Evolutionary conservation across 2,888 invertebrate genomes (phyloP), one percentile per base, ranked within the genome.

Genomic region (Eupsilia transversa): DNA sequence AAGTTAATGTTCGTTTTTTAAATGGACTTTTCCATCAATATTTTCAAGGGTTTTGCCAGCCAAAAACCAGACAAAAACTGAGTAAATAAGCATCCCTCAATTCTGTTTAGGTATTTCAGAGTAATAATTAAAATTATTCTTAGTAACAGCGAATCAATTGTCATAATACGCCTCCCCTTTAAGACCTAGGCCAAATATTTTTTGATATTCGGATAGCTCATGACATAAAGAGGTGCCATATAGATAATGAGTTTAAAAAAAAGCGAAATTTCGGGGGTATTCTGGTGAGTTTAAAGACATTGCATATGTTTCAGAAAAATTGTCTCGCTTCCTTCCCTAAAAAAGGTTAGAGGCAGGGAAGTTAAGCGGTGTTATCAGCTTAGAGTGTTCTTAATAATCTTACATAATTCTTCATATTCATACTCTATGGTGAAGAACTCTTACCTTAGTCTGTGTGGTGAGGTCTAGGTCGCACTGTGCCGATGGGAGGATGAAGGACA

Each of bases 401-500:
- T n/a, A n/a, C n/a, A n/a, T n/a, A n/a, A n/a, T n/a, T n/a, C n/a
- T n/a, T n/a, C n/a, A n/a, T n/a, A n/a, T n/a, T n/a, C n/a, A n/a
- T 52, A 27, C n/a, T 52, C 5, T 5, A 52, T 14, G 56, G 57
- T 30, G 57, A 43, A 43, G 3, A n/a, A 23, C 6, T 89, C 92
- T 90, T 94, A 98, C 98, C 95, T 99, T 99, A 85, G 98, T 98
- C 88, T 97, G 97, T 72, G 99, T 98, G 91, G 98, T 98, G 89
- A 99, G 97, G 86, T 98, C 96, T 94, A 99, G 97, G 97, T 99
- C 99, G 97, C 99, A 99, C 95, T 99, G 98, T 86, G 99, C 99
- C 89, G 98, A 98, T 63, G 99, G 99, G 83, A 99, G 96, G 94
- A 99, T 98, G 97, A 99, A 99, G 87, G 99, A 99, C 98, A 99